Percentiles rank a stretch among this genome's conserved stretches.
phyloP scores from a whole-genome alignment of 2,113 vertebrate genomes.

The Dicaeum eximium region DNA sequence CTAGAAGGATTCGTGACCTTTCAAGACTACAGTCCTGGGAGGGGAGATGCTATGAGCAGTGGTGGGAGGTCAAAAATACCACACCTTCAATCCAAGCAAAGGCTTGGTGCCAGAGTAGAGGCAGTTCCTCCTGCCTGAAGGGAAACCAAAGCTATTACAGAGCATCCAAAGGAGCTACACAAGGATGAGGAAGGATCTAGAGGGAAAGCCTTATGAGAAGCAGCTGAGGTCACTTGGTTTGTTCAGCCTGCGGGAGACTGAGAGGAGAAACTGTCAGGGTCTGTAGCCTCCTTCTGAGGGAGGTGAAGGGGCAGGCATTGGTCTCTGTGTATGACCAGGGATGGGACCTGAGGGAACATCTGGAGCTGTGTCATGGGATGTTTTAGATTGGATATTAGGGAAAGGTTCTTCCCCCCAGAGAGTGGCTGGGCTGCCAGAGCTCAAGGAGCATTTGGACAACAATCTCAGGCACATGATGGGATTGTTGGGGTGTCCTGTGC shows the following conservation, averaged over 20 bases:
- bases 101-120: neutral
- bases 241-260: neutral
- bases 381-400: neutral
- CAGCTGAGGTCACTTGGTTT: neutral
- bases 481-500: neutral
- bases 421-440: neutral
- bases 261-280: neutral
- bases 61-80: neutral
- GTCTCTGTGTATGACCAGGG: neutral
- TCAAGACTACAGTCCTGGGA: neutral
- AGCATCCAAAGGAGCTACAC: neutral
- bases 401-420: neutral
- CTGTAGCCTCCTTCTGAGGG: neutral
- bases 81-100: neutral
- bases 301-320: neutral
- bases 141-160: neutral
- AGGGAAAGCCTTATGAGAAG: neutral
- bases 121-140: neutral
- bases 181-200: neutral
- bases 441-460: neutral
- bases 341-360: neutral
- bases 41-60: neutral
- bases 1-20: neutral
- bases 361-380: neutral
- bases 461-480: neutral